Evolutionary conservation across 2,888 invertebrate species (phyloP).

Genomic region (Rotaria sp.): DNA sequence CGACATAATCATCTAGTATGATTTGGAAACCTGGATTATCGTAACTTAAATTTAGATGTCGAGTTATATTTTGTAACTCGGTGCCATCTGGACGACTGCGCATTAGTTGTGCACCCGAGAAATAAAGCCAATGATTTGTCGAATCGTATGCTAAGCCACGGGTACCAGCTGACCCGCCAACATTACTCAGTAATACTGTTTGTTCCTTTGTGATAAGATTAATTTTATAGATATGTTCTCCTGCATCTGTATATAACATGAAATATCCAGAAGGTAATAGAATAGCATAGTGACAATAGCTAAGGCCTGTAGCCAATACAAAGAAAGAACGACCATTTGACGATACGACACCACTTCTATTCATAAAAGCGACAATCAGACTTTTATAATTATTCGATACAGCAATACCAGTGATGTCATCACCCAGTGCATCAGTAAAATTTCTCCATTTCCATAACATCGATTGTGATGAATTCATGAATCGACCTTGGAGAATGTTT

Average conservation of each 20-base stretch:
- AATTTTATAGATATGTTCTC: background rate
- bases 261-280: background rate
- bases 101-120: background rate
- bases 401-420: background rate
- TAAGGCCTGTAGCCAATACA: background rate
- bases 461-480: background rate
- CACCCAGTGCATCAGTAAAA: background rate
- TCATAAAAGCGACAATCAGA: background rate
- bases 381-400: background rate
- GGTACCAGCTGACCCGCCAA: background rate
- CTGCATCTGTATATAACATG: background rate
- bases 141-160: background rate
- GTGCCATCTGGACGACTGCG: background rate
- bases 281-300: background rate
- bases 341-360: background rate
- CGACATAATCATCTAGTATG: conserved; percentile 57
- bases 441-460: background rate
- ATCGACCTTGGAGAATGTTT: background rate
- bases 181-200: background rate
- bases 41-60: background rate
- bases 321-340: background rate
- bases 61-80: background rate
- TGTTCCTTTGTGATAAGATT: background rate
- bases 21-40: no score
- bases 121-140: background rate